Base-by-base conservation (phyloP, 53 echinoderm and acorn worm genomes). In the Holothuria scabra region DNA sequence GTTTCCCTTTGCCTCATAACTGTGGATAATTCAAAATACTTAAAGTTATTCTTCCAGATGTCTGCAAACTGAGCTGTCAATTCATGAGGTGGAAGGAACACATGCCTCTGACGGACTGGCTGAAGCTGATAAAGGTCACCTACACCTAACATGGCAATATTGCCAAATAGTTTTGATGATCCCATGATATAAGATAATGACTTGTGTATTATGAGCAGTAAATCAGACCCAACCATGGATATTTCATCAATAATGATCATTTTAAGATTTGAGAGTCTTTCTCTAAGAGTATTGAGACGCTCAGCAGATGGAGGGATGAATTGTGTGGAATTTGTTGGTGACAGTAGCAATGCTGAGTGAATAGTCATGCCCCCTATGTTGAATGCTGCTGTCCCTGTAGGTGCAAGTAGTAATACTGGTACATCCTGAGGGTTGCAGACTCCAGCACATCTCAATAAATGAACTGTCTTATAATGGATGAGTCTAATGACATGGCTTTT, bases 1-100 rank as follows among this genome's bases (percentile, higher is more conserved):
- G 0, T 33, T 28, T 87, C 87, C 64, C 76, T 84, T 32, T 91
- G 91, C n/a, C 83, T 35, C 75, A 91, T 74, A 31, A 91, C 82
- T 80, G 80, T 0, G 23, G 21, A 70, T 16, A 91, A 56, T 69
- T 90, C 82, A 75, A 81, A 72, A 2, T 67, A 19, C 59, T 70
- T 32, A 46, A 91, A 91, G 75, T 88, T 23, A 56, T 62, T 63
- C 48, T 21, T 28, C 91, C 85, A 91, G 12, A 88, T 32, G 52
- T 74, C 46, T 44, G 74, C 46, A 46, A 74, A 74, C 22, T 46
- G 74, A 63, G 74, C 62, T n/a, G 33, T 24, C 20, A 67, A 26
- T 11, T 76, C 65, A 79, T 1, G 8, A n/a, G 48, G 41, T 44
- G 74, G 74, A 23, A 74, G 46, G 19, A 60, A 88, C 16, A 84